Evolutionary conservation across 1,140 invertebrate species (phyloP).

Genomic region (Lucilia sericata): DNA sequence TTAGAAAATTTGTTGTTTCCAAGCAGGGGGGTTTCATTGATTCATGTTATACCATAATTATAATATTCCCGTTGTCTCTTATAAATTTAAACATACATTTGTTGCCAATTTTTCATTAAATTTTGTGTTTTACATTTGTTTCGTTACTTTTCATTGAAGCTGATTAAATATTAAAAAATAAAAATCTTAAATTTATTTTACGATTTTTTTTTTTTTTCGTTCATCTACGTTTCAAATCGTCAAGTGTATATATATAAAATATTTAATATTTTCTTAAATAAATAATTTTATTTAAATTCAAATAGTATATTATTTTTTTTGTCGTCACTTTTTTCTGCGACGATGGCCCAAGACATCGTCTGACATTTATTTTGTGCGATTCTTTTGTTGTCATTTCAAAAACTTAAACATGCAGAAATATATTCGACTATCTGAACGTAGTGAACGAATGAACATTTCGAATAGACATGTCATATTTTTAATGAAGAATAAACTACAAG

Average conservation of each 20-base stretch:
- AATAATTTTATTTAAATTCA: not conserved
- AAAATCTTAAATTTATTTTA: not conserved
- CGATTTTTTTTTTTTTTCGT: not conserved
- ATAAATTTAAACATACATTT: not conserved
- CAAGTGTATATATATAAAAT: not conserved
- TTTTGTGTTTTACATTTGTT: not conserved
- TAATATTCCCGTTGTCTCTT: not conserved
- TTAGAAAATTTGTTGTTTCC: not conserved
- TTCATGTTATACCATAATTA: not conserved
- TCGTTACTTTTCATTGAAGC: not conserved
- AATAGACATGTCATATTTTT: conserved; percentile 16
- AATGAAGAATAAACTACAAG: not conserved
- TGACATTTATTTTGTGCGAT: not conserved
- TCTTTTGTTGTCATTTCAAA: conserved; percentile 12
- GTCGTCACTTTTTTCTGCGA: not conserved
- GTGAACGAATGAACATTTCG: not conserved
- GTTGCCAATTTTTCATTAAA: conserved; percentile 25
- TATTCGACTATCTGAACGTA: not conserved
- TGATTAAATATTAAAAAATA: conserved; percentile 17
- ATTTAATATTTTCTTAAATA: not conserved
- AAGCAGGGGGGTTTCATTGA: not conserved
- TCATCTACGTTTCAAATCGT: not conserved
- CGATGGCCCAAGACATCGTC: not conserved
- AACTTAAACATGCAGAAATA: conserved; percentile 2
- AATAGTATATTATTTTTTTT: not conserved